These are phyloP conservation scores for Drosophila pseudoananassae DNA, from an alignment of 1,140 invertebrate genomes.

Conservation along the genomic window DNA sequence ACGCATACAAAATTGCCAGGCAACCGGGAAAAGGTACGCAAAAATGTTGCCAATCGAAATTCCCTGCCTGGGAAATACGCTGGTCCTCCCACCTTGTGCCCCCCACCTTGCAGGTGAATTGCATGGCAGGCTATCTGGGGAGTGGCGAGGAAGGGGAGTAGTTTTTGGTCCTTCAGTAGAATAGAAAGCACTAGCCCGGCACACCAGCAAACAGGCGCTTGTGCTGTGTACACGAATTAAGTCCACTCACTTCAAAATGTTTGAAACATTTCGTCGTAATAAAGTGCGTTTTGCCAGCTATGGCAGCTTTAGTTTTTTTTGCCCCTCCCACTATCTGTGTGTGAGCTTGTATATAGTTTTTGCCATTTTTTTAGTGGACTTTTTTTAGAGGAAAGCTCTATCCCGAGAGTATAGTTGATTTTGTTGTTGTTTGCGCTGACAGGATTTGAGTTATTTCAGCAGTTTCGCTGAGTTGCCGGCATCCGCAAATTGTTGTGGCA, in stretches of 20 bases:
- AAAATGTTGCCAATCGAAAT: slow-evolving; percentile 79
- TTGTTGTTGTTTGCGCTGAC: slow-evolving; percentile 35
- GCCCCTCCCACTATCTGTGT: background rate
- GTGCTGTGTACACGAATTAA: slow-evolving; percentile 71
- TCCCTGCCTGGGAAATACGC: slow-evolving; percentile 38
- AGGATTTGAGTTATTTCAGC: slow-evolving; percentile 63
- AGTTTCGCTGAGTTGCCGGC: slow-evolving; percentile 56
- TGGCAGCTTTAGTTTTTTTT: slow-evolving; percentile 15
- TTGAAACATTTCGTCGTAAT: slow-evolving; percentile 71
- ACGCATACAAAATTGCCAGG: slow-evolving; percentile 37
- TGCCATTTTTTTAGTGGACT: slow-evolving; percentile 6
- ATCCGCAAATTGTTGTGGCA: slow-evolving; percentile 47
- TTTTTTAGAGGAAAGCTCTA: slow-evolving; percentile 1
- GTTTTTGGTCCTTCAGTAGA: slow-evolving; percentile 17
- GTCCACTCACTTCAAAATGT: slow-evolving; percentile 68
- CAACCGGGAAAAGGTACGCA: slow-evolving; percentile 67
- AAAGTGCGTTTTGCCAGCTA: slow-evolving; percentile 65
- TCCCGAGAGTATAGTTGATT: slow-evolving; percentile 19
- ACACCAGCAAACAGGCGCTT: slow-evolving; percentile 21
- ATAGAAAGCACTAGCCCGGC: slow-evolving; percentile 25
- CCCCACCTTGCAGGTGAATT: slow-evolving; percentile 15
- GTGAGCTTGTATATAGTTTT: background rate
- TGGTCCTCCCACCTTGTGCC: background rate
- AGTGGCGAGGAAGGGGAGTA: background rate
- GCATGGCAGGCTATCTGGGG: slow-evolving; percentile 9